A percentile compares a stretch with the other conserved stretches of the same genome.
phyloP scores from a whole-genome alignment of 2,113 vertebrate species.

The Otis tarda region DNA sequence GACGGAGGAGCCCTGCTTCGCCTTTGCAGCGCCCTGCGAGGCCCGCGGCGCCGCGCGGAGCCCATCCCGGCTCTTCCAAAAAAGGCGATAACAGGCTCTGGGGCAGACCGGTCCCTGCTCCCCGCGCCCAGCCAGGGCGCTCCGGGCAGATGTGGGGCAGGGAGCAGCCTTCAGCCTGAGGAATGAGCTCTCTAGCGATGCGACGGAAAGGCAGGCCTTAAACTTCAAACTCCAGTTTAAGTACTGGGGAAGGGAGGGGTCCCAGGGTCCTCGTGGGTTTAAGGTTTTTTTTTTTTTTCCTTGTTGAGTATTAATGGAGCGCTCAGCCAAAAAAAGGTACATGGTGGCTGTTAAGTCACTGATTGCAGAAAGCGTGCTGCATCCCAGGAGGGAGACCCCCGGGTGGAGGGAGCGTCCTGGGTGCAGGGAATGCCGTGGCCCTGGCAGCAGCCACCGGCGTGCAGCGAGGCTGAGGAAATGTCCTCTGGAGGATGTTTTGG shows the following conservation, averaged over 20 bases:
- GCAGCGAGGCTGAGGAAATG: rapidly evolving
- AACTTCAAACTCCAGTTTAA: rapidly evolving
- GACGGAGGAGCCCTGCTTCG: background rate
- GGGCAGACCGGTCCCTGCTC: background rate
- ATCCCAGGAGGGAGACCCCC: background rate
- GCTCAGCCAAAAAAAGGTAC: too few relatives aligned
- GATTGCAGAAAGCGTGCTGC: rapidly evolving
- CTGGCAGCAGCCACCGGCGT: rapidly evolving
- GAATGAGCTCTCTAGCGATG: rapidly evolving
- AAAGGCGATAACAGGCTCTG: background rate
- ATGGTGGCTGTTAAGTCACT: too few relatives aligned
- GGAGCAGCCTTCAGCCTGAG: rapidly evolving
- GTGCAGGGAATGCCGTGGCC: background rate
- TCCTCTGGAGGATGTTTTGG: background rate
- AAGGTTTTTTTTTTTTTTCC: background rate
- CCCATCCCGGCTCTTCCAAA: constrained; percentile 38
- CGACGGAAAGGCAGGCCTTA: rapidly evolving
- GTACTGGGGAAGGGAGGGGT: rapidly evolving
- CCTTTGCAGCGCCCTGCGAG: background rate
- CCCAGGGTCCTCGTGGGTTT: too few relatives aligned
- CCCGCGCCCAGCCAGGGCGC: background rate
- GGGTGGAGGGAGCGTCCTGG: background rate
- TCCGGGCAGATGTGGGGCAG: background rate
- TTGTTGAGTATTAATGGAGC: rapidly evolving
- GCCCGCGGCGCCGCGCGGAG: background rate